Evolutionary conservation across 2,797 vertebrate genomes (phyloP), one percentile per base, ranked within the genome.

Genomic region (Takifugu rubripes): DNA sequence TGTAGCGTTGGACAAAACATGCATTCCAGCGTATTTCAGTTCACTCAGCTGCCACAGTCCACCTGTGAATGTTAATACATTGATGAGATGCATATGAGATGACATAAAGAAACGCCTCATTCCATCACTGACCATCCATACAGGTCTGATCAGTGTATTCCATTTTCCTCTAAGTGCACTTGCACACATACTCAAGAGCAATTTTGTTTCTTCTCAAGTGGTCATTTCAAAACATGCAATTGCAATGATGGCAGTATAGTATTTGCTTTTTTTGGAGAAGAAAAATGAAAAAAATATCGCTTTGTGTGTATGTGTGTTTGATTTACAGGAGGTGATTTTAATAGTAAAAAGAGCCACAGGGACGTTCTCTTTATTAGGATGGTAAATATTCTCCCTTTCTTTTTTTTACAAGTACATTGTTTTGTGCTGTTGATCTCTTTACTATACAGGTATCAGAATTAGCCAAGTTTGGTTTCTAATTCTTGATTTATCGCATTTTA

Each of bases 291-390:
- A n/a, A 21, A 21, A 21, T 21, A 21, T 21, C 21, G 21, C 1
- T 21, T 21, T 21, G 21, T 21, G 44, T 57, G 64, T 27, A 27
- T 16, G 36, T 52, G 33, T 59, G 61, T 83, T 25, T 81, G 24
- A 51, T 82, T 77, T 68, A 48, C 79, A 93, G 92, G 83, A 73
- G 78, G 79, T 88, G 80, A 91, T 93, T 69, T 78, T 92, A 72
- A 77, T 74, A 31, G 88, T 90, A 14, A 93, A 92, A 72, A 85
- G 87, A 81, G 91, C 90, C 66, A 91, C 90, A 2, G 92, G 90
- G 65, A 86, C 92, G 24, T 89, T 93, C 81, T 93, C 92, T 57
- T 74, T 92, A 59, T 51, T 87, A 33, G 90, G 90, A 85, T 93
- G 92, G 92, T 92, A 78, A 87, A 75, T 88, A 84, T 74, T 57